These are phyloP conservation scores for Gulo gulo DNA, from an alignment of 2,113 vertebrate species.

Conservation along the genomic window DNA sequence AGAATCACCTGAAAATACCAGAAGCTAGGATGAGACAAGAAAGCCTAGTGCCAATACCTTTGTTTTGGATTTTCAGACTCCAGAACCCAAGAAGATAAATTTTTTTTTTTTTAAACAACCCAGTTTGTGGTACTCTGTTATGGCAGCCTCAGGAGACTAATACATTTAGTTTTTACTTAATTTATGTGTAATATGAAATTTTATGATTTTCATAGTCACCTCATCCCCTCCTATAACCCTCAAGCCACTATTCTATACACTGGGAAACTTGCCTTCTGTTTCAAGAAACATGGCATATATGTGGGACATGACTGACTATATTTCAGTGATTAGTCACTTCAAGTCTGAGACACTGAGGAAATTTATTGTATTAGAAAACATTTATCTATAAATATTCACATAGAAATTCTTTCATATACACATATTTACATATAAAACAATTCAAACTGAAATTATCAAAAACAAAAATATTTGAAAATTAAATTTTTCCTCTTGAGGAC, in stretches of 20 bases:
- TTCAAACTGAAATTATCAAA: neutral
- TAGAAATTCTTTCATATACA: neutral
- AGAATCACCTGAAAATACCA: neutral
- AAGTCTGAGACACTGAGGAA: neutral
- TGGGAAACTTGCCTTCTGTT: neutral
- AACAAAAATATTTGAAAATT: neutral
- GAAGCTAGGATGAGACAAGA: neutral
- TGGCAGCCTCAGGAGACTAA: neutral
- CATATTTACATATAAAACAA: neutral
- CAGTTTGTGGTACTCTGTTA: neutral
- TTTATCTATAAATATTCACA: neutral
- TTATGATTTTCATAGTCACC: neutral
- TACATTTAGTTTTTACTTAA: neutral
- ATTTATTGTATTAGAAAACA: neutral
- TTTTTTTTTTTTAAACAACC: neutral
- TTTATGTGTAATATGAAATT: neutral
- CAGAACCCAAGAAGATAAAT: neutral
- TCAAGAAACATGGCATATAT: neutral
- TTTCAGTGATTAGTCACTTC: neutral
- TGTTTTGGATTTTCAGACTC: neutral
- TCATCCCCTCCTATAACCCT: neutral
- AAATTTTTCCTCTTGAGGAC: neutral
- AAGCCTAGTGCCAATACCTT: neutral
- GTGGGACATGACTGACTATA: neutral
- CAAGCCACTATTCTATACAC: neutral